Percentiles rank a stretch among this genome's conserved stretches.
These are phyloP conservation scores for Hemicentrotus pulcherrimus DNA, from an alignment of 35 echinoderm and acorn worm genomes.

Conservation along the genomic window DNA sequence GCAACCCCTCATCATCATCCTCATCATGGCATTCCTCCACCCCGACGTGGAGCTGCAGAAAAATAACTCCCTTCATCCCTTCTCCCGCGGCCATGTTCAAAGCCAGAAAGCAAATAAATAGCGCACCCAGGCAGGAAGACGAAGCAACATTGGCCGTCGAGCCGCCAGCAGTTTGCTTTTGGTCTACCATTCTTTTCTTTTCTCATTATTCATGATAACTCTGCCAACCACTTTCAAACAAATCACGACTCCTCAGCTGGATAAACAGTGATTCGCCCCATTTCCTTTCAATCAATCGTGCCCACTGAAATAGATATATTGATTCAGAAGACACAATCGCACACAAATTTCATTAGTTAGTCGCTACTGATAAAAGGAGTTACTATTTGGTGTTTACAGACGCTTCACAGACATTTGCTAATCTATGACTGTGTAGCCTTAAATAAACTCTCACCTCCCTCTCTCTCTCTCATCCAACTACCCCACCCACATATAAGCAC, in stretches of 20 bases:
- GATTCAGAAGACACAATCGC: constrained; percentile 18
- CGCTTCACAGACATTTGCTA: neutral
- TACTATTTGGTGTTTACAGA: neutral
- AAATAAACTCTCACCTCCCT: too few species aligned
- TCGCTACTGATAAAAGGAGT: neutral
- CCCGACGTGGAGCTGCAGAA: neutral
- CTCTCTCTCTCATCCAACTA: too few species aligned
- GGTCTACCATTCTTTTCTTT: neutral
- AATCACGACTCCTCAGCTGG: constrained; percentile 34
- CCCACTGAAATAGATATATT: constrained; percentile 43
- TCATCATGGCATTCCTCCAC: neutral
- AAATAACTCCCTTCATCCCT: neutral
- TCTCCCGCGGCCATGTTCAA: neutral
- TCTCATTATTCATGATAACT: constrained; percentile 18
- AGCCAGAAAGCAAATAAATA: constrained; percentile 29
- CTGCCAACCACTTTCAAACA: constrained; percentile 25
- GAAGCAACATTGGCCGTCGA: constrained; percentile 13
- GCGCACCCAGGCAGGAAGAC: neutral
- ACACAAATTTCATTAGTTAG: constrained; percentile 13
- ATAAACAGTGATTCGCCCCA: constrained; percentile 44
- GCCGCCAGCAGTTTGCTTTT: constrained; percentile 44
- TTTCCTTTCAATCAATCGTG: constrained; percentile 26
- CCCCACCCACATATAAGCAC: too few species aligned
- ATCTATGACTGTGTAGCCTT: too few species aligned
- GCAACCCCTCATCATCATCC: neutral